Base-by-base conservation (phyloP, 2,888 invertebrate genomes). In the Prionchulus punctatus region DNA sequence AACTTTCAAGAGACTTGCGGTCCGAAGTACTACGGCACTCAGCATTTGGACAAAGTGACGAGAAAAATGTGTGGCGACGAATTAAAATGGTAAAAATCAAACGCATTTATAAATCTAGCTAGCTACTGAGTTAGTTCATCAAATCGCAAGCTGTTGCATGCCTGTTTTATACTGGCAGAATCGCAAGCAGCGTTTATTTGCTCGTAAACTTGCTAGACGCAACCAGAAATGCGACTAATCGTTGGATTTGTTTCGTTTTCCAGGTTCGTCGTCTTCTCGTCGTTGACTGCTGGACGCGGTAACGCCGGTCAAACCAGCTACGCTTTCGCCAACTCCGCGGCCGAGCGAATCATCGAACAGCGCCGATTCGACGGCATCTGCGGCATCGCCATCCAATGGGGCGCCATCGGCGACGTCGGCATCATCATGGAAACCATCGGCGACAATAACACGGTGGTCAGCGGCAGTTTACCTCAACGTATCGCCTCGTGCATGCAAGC, bases 281-380 rank as follows among this genome's bases (percentile, higher is more conserved):
- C 91, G 48, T 86, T 96, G 57, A 87, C 90, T 43, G 91, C 92
- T 75, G 96, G 96, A 15, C 82, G 92, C 63, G 98, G 96, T 60
- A 94, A 96, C 76, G 81, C 85, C 53, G 96, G 96, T 2, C 96
- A 98, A 76, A 81, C 85, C 59, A 98, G 96, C 77, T 98, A 98
- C 72, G 96, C 94, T 55, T 80, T 86, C 65, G 92, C 96, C 55
- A 98, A 98, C 77, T 91, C 92, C 0, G 84, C 84, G 48, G 94
- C 96, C 94, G 96, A 96, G 76, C 81, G 96, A 60, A 81, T 94
- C 60, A 85, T 85, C 71, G 94, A 91, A 76, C 80, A 79, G 59
- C 81, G 91, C 57, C 84, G 83, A 74, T 79, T 78, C 43, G 83
- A 81, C 66, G 89, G 90, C 48, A 78, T 90, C 63, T 90, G 91